A percentile compares a stretch with the other conserved stretches of the same genome.
phyloP scores from a whole-genome alignment of 2,888 invertebrate species.

The Conomelus anceps region DNA sequence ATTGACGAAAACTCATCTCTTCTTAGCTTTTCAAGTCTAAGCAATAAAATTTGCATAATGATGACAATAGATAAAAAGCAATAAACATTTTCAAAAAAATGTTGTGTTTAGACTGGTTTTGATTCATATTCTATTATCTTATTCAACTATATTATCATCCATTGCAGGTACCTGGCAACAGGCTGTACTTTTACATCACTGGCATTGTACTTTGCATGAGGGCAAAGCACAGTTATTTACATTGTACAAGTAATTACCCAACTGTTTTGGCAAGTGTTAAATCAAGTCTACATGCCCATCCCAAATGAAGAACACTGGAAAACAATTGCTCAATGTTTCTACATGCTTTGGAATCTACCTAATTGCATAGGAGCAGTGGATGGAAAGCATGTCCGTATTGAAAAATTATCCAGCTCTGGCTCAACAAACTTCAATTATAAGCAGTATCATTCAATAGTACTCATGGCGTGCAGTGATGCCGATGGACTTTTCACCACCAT shows the following conservation, averaged over 20 bases:
- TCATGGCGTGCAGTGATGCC: constrained; percentile 36
- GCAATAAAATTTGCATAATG: no score
- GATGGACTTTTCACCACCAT: constrained; percentile 36
- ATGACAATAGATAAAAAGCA: no score
- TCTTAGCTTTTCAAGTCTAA: no score
- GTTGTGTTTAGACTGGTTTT: no score
- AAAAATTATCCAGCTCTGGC: constrained; percentile 28
- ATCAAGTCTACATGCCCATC: constrained; percentile 29
- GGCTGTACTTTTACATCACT: constrained; percentile 30
- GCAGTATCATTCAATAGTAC: constrained; percentile 36
- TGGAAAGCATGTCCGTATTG: constrained; percentile 36
- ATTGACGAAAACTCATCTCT: no score
- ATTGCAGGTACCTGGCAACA: constrained; percentile 34
- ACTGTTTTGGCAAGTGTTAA: constrained; percentile 31
- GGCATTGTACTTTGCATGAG: constrained; percentile 32
- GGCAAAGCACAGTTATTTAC: constrained; percentile 29
- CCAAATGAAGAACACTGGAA: constrained; percentile 33
- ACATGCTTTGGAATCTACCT: constrained; percentile 35
- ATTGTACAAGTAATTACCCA: constrained; percentile 32
- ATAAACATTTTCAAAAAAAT: no score
- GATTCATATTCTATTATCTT: no score
- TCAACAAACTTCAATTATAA: constrained; percentile 37
- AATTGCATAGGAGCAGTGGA: constrained; percentile 36
- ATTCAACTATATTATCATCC: no score
- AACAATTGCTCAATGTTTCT: constrained; percentile 33